A percentile compares a stretch with the other conserved stretches of the same genome.
Conservation (phyloP, 2,888 invertebrate species). For the Pristionchus fissidentatus region DNA sequence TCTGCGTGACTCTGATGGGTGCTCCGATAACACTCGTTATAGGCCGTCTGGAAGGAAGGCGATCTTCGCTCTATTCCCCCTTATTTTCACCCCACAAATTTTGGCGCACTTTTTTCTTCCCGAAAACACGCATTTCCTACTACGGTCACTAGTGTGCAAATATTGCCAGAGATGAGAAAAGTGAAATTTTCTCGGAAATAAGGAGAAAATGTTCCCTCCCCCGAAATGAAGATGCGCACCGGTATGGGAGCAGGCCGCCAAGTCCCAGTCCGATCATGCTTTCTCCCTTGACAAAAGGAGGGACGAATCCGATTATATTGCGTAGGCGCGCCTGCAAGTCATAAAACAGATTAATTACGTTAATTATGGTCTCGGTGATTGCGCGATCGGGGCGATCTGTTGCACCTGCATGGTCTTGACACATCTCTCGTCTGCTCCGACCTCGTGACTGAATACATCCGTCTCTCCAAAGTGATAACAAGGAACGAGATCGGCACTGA, state of each 20-base stretch:
- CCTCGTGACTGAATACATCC: neutral
- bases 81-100: too few species aligned
- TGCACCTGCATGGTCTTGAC: conserved; percentile 40
- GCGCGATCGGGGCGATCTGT: neutral
- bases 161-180: too few species aligned
- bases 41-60: conserved; percentile 79
- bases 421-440: neutral
- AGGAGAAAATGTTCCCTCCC: too few species aligned
- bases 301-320: conserved; percentile 33
- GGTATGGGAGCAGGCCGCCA: neutral
- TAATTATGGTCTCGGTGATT: neutral
- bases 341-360: neutral
- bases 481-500: conserved; percentile 40
- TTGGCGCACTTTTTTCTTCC: too few species aligned
- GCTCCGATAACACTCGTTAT: conserved; percentile 83
- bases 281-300: conserved; percentile 15
- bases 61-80: neutral
- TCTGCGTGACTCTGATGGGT: conserved; percentile 80
- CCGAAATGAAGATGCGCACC: neutral
- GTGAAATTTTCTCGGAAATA: neutral
- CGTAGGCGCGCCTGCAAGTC: conserved; percentile 4
- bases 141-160: too few species aligned
- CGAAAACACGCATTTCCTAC: too few species aligned
- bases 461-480: conserved; percentile 45
- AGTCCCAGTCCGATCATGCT: conserved; percentile 7